phyloP scores from a whole-genome alignment of 2,888 invertebrate species.

The Celastrina argiolus region DNA sequence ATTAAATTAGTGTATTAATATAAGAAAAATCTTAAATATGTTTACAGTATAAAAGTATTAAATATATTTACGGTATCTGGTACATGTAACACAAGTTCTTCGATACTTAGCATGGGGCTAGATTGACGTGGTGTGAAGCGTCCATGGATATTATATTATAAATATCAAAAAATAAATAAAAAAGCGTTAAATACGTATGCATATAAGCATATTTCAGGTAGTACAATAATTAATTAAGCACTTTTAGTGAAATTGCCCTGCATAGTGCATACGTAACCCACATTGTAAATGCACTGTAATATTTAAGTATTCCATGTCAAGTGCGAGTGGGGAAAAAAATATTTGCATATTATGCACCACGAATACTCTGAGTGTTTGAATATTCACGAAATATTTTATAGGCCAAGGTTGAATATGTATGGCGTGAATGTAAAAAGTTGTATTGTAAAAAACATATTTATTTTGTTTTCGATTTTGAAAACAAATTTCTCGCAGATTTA shows the following conservation, averaged over 20 bases:
- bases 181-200: neutral
- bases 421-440: neutral
- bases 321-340: slow-evolving; percentile 7
- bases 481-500: no score
- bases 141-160: no score
- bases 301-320: slow-evolving; percentile 9
- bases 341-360: slow-evolving; percentile 14
- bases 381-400: slow-evolving; percentile 6
- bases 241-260: slow-evolving; percentile 5
- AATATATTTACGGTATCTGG: no score
- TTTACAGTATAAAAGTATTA: no score
- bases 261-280: slow-evolving; percentile 9
- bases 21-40: no score
- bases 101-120: no score
- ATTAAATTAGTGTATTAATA: no score
- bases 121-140: no score
- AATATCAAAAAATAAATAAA: no score
- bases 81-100: no score
- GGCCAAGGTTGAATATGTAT: neutral
- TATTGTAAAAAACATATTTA: neutral
- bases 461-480: no score
- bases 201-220: neutral
- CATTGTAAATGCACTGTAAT: neutral
- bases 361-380: neutral
- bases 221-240: slow-evolving; percentile 9